Evolutionary conservation across 1,140 invertebrate genomes (phyloP).

Genomic region (Zelostemma sp.): DNA sequence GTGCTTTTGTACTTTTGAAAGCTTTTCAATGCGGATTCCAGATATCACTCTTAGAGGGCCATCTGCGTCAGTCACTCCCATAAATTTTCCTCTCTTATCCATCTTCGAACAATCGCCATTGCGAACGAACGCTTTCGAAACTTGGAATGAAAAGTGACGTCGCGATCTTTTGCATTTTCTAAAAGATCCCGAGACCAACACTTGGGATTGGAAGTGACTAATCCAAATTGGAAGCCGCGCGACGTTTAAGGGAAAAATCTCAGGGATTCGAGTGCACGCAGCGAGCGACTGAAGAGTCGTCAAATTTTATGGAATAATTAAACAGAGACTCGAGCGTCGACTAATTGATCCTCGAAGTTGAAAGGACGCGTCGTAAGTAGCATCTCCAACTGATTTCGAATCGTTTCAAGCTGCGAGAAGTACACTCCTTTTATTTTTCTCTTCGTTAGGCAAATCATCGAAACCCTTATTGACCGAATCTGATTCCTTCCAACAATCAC

Average conservation of each 20-base stretch:
- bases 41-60: constrained; percentile 14
- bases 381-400: constrained; percentile 43
- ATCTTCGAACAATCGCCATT: constrained; percentile 45
- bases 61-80: constrained; percentile 41
- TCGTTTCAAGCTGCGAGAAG: constrained; percentile 36
- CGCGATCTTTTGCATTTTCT: constrained; percentile 16
- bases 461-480: constrained; percentile 43
- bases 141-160: constrained; percentile 41
- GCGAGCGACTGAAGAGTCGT: background rate
- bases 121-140: constrained; percentile 25
- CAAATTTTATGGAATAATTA: constrained; percentile 34
- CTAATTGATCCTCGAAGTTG: constrained; percentile 46
- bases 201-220: background rate
- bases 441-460: constrained; percentile 50
- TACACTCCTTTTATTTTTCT: constrained; percentile 43
- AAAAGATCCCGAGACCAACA: background rate
- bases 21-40: constrained; percentile 41
- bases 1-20: constrained; percentile 23
- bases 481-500: constrained; percentile 27
- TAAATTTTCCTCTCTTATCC: constrained; percentile 34
- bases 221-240: too few species aligned
- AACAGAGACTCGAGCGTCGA: constrained; percentile 24
- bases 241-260: too few species aligned
- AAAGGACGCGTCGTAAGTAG: constrained; percentile 35
- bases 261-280: background rate